Conservation (phyloP, 1,140 invertebrate species). For the Sycophaga agraensis region DNA sequence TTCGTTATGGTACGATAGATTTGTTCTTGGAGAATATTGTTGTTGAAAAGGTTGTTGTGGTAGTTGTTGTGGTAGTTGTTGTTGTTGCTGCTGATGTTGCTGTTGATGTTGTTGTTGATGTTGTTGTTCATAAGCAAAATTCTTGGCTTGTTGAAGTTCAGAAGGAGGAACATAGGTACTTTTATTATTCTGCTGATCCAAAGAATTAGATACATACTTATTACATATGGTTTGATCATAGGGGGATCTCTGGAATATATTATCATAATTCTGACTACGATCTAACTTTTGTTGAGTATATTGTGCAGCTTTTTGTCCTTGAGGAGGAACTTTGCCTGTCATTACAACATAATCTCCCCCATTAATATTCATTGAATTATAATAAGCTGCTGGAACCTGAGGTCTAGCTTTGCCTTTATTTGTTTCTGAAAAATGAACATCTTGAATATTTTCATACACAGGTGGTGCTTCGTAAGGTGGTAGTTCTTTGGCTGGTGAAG, state of each 20-base stretch:
- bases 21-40: slow-evolving; percentile 42
- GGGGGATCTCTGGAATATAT: slow-evolving; percentile 28
- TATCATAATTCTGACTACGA: slow-evolving; percentile 47
- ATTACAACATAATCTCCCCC: slow-evolving; percentile 56
- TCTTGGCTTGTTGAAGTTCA: slow-evolving; percentile 47
- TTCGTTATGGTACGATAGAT: slow-evolving; percentile 44
- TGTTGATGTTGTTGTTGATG: slow-evolving; percentile 37
- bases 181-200: slow-evolving; percentile 47
- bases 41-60: slow-evolving; percentile 23
- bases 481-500: slow-evolving; percentile 53
- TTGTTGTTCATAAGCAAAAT: slow-evolving; percentile 39
- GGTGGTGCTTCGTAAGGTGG: slow-evolving; percentile 64
- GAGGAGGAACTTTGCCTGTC: slow-evolving; percentile 50
- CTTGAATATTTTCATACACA: slow-evolving; percentile 74
- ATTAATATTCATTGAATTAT: slow-evolving; percentile 51
- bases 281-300: slow-evolving; percentile 40
- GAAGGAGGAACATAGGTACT: slow-evolving; percentile 54
- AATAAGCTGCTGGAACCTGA: slow-evolving; percentile 50
- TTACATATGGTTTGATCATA: slow-evolving; percentile 25
- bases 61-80: slow-evolving; percentile 28
- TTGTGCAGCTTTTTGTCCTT: slow-evolving; percentile 33
- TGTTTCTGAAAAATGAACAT: slow-evolving; percentile 53
- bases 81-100: slow-evolving; percentile 29
- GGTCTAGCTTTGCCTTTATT: slow-evolving; percentile 56
- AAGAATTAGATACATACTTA: slow-evolving; percentile 43